Conservation (phyloP, 1,140 invertebrate genomes). For the Lordiphosa stackelbergi region DNA sequence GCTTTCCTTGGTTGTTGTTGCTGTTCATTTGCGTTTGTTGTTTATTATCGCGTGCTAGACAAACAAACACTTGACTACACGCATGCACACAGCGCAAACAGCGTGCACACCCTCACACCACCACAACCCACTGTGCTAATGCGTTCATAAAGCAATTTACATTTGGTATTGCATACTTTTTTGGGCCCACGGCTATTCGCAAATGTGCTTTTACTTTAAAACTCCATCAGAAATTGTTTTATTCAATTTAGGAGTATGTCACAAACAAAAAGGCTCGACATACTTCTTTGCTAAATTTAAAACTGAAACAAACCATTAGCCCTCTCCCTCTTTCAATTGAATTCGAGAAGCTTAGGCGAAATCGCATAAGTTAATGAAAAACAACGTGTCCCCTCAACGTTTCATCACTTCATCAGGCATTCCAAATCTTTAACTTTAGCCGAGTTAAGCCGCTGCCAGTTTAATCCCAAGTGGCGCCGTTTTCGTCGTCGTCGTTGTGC, state of each 20-base stretch:
- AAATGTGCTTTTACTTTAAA: conserved; percentile 8
- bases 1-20: conserved; percentile 4
- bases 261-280: too few relatives aligned
- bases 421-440: conserved; percentile 62
- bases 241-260: neutral
- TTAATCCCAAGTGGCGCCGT: conserved; percentile 60
- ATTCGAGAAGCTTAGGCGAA: conserved; percentile 50
- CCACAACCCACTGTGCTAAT: conserved; percentile 20
- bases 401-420: conserved; percentile 21
- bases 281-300: too few relatives aligned
- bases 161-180: conserved; percentile 60
- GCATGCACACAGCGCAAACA: conserved; percentile 19
- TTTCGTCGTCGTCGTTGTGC: conserved; percentile 36
- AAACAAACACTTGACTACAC: conserved; percentile 51
- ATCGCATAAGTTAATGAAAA: conserved; percentile 69
- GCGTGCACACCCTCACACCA: neutral
- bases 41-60: conserved; percentile 49
- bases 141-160: conserved; percentile 51
- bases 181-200: conserved; percentile 6
- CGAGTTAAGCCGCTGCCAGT: conserved; percentile 58
- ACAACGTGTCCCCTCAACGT: neutral
- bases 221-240: conserved; percentile 19
- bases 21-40: conserved; percentile 20
- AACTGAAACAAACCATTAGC: too few relatives aligned
- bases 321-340: too few relatives aligned